These are phyloP conservation scores for Channa striata DNA, from an alignment of 2,797 vertebrate genomes.

Conservation along the genomic window DNA sequence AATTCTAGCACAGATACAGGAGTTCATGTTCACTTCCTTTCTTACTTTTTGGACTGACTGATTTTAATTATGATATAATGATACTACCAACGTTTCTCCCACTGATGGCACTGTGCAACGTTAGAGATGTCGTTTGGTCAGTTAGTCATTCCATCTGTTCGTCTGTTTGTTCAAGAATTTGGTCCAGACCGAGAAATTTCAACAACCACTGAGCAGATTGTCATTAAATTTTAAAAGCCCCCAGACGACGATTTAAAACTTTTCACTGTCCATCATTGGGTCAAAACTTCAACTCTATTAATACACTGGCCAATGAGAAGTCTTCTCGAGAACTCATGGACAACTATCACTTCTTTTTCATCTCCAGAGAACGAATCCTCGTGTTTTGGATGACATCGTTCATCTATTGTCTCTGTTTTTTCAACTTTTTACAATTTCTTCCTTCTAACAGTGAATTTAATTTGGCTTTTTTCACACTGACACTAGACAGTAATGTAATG, in stretches of 20 bases:
- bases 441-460: no score
- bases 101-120: not conserved
- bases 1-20: not conserved
- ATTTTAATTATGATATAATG: not conserved
- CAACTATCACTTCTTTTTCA: no score
- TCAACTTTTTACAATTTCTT: no score
- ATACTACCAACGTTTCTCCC: not conserved
- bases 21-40: not conserved
- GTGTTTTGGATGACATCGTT: no score
- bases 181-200: slow-evolving; percentile 1
- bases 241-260: not conserved
- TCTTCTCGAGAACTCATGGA: not conserved
- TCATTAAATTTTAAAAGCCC: not conserved
- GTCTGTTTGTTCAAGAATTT: not conserved
- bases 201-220: slow-evolving; percentile 1
- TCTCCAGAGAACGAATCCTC: no score
- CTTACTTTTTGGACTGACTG: not conserved
- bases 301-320: not conserved
- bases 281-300: slow-evolving; percentile 1
- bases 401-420: no score
- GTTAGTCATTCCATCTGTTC: slow-evolving; percentile 1
- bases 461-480: no score
- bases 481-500: no score
- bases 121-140: not conserved
- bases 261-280: not conserved